Percentiles rank a stretch among this genome's conserved stretches.
phyloP scores from a whole-genome alignment of 2,888 invertebrate genomes.

The Pollenia amentaria region DNA sequence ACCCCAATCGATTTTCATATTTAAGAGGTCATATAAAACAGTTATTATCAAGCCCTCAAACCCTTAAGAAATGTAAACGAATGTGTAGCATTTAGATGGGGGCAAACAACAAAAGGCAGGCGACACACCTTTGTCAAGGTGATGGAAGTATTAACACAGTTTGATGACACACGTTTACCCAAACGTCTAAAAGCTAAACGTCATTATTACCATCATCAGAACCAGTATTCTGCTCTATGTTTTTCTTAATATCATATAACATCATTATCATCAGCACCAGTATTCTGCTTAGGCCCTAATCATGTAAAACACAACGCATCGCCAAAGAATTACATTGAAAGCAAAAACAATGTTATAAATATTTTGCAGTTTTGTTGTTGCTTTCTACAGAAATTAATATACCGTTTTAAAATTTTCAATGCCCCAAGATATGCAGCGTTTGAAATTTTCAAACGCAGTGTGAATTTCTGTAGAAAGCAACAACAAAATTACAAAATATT shows the following conservation, averaged over 20 bases:
- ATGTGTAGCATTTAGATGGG: background rate
- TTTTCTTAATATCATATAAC: background rate
- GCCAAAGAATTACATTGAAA: no score
- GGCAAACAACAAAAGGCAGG: constrained; percentile 17
- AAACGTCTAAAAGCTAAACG: constrained; percentile 42
- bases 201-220: constrained; percentile 55
- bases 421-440: no score
- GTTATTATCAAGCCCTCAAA: background rate
- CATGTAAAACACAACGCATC: no score
- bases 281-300: background rate
- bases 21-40: constrained; percentile 36
- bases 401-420: no score
- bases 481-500: no score
- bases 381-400: no score
- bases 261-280: constrained; percentile 20
- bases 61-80: background rate
- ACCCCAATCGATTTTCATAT: constrained; percentile 57
- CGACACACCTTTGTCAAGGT: constrained; percentile 67
- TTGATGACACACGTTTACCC: constrained; percentile 61
- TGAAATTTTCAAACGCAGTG: no score
- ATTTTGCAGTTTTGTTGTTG: no score
- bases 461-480: no score
- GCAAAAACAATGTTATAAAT: no score
- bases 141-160: constrained; percentile 59
- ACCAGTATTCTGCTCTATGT: background rate